Base-by-base conservation (phyloP, 1,140 invertebrate species). In the Heliconius hewitsoni region DNA sequence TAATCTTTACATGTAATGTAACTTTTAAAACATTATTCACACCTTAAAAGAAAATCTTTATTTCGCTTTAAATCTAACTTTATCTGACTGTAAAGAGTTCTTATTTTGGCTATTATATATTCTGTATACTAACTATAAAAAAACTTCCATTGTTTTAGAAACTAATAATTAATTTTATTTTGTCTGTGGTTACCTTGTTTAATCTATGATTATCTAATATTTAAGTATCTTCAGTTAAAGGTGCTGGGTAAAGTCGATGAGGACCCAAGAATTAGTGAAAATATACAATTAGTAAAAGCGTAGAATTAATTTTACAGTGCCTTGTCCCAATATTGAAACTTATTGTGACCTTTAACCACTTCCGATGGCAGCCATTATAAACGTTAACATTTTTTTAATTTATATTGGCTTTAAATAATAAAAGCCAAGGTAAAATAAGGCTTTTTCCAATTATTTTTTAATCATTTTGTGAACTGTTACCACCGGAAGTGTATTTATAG, bases 261-360 rank as follows among this genome's bases (percentile, higher is more conserved):
- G 80, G 73, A 74, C 73, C 78, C 52, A 73, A 78, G 66, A 39
- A 66, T 74, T 75, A 77, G 76, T 57, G 39, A 79, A 82, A 79
- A 79, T 82, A 79, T 79, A 79, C 80, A 78, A 73, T 81, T 81
- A 76, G 73, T 50, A 18, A 76, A 79, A 60, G 74, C 77, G 55
- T 82, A 79, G 74, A 34, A 79, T 76, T 82, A 75, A 82, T 78
- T 82, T 82, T n/a, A 73, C 77, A 82, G 81, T 82, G 81, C 81
- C 81, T 82, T 82, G 74, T 73, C 74, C 76, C 73, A 73, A 72
- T 76, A 80, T 76, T 73, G 76, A 81, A 81, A 71, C 66, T 16
- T 30, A 30, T 66, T 66, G n/a, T 23, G 60, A n/a, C n/a, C 60
- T 30, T 30, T 23, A 19, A 57, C 8, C 13, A 66, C 27, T 66